Evolutionary conservation across 1,140 invertebrate species (phyloP).

Genomic region (Ooceraea biroi): DNA sequence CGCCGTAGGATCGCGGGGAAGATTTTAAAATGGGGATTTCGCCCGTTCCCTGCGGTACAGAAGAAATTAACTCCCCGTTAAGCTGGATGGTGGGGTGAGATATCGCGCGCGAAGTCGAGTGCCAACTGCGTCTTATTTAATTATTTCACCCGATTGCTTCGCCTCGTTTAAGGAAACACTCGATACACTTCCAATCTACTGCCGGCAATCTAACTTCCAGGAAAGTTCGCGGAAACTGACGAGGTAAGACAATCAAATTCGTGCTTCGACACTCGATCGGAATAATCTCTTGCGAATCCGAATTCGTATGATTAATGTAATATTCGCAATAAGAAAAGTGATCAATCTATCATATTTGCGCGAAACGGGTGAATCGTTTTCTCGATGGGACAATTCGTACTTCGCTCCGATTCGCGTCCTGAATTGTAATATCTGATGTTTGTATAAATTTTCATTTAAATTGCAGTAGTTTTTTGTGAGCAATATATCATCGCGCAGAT

Average conservation of each 20-base stretch:
- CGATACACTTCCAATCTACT: constrained; percentile 41
- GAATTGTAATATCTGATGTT: too few relatives aligned
- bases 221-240: constrained; percentile 29
- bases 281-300: constrained; percentile 35
- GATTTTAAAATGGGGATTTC: constrained; percentile 1
- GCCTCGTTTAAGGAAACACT: constrained; percentile 44
- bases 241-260: not conserved
- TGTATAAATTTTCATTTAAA: too few relatives aligned
- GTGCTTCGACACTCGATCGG: not conserved
- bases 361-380: not conserved
- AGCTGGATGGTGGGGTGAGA: not conserved
- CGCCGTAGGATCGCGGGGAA: not conserved
- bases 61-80: constrained; percentile 21
- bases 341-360: not conserved
- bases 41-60: not conserved
- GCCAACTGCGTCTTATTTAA: constrained; percentile 46
- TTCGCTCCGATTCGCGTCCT: too few relatives aligned
- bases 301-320: constrained; percentile 3
- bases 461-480: too few relatives aligned
- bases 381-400: not conserved
- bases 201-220: constrained; percentile 28
- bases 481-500: not conserved
- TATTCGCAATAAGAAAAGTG: constrained; percentile 27
- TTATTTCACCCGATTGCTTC: constrained; percentile 47
- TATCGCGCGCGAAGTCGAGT: constrained; percentile 32